Evolutionary conservation across 64 coral and sea anemone genomes (phyloP).

Genomic region (Astreopora myriophthalma): DNA sequence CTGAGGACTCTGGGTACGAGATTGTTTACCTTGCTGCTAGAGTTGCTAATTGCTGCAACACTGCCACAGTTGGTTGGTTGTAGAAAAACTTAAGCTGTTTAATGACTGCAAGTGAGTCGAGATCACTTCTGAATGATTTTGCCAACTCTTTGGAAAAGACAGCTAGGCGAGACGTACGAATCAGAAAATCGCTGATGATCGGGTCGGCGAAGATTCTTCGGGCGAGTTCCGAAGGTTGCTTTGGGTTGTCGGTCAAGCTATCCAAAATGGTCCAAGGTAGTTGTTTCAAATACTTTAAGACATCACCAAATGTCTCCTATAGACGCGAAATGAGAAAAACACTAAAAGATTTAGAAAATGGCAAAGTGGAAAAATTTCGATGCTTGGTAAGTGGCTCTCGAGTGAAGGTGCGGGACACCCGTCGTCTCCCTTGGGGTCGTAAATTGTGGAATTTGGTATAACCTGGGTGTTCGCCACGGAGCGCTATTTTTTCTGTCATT

Average conservation of each 20-base stretch:
- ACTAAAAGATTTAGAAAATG: not conserved
- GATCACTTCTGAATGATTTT: constrained; percentile 59
- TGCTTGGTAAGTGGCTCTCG: too few relatives aligned
- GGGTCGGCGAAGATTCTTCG: constrained; percentile 44
- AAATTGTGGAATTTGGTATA: too few relatives aligned
- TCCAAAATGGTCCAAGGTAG: constrained; percentile 26
- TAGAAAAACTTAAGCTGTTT: constrained; percentile 72
- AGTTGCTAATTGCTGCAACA: constrained; percentile 32
- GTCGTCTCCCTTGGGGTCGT: too few relatives aligned
- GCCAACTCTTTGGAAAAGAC: constrained; percentile 68
- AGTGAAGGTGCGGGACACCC: too few relatives aligned
- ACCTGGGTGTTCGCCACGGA: too few relatives aligned
- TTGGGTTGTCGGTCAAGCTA: not conserved
- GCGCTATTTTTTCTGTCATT: too few relatives aligned
- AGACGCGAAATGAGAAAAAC: not conserved
- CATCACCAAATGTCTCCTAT: not conserved
- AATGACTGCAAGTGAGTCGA: constrained; percentile 48
- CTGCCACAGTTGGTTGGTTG: constrained; percentile 36
- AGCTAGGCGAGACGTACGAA: constrained; percentile 32
- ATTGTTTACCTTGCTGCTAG: constrained; percentile 19
- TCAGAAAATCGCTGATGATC: constrained; percentile 57
- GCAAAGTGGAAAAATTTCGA: not conserved
- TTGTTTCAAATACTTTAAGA: constrained; percentile 13
- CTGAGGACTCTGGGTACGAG: too few relatives aligned
- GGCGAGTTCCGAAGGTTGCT: constrained; percentile 27